A percentile compares a stretch with the other conserved stretches of the same genome.
Conservation (phyloP, 2,888 invertebrate species). For the Anarsia innoxiella region DNA sequence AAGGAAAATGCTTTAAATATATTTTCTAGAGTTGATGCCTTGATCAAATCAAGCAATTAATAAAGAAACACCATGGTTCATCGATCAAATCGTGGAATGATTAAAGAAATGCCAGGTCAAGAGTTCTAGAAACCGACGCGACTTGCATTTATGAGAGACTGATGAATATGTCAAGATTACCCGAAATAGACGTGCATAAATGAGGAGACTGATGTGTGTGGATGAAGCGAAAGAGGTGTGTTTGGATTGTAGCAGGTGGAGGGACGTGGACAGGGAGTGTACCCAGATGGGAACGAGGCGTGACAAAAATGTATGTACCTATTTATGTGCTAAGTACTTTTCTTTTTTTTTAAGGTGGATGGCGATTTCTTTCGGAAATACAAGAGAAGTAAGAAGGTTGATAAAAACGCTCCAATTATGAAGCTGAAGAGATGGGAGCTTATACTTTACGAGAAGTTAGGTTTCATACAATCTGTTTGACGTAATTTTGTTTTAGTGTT, state of each 20-base stretch:
- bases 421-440: conserved; percentile 66
- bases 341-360: conserved; percentile 41
- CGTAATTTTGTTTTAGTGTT: conserved; percentile 15
- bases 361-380: conserved; percentile 59
- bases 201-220: neutral
- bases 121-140: neutral
- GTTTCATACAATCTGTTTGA: conserved; percentile 59
- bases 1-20: neutral
- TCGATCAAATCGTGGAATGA: neutral
- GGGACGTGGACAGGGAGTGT: too few species aligned
- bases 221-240: too few species aligned
- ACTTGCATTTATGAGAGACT: neutral
- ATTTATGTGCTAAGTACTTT: too few species aligned
- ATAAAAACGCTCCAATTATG: conserved; percentile 50
- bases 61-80: neutral
- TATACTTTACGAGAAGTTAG: conserved; percentile 61
- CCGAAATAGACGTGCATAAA: neutral
- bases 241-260: too few species aligned
- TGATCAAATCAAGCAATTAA: neutral
- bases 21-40: neutral
- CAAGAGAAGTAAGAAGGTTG: conserved; percentile 49
- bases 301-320: too few species aligned
- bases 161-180: too few species aligned
- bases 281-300: too few species aligned
- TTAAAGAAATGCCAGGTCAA: neutral